phyloP scores from a whole-genome alignment of 2,888 invertebrate species.

The Anthophora plumipes region DNA sequence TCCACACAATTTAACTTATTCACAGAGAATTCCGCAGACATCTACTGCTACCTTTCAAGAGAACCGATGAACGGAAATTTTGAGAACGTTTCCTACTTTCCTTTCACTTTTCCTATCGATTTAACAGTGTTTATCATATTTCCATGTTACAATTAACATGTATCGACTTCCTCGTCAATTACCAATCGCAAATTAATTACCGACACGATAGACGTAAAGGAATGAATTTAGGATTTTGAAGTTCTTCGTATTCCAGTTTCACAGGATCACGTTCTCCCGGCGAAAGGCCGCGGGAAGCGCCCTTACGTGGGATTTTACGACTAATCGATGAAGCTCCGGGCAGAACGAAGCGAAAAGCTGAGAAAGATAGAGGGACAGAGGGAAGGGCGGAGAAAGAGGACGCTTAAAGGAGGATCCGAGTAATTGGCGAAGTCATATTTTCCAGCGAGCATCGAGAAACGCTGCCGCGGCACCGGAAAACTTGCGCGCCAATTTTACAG shows the following conservation, averaged over 20 bases:
- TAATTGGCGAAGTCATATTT: slow-evolving; percentile 56
- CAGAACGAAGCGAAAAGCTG: slow-evolving; percentile 5
- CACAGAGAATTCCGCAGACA: not conserved
- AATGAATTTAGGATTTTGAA: too few species aligned
- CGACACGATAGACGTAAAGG: too few species aligned
- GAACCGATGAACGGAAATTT: not conserved
- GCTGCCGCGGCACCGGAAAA: slow-evolving; percentile 13
- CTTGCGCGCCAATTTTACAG: slow-evolving; percentile 37
- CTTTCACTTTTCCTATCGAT: too few species aligned
- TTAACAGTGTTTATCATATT: too few species aligned
- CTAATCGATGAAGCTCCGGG: slow-evolving; percentile 45
- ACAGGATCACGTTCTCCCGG: not conserved
- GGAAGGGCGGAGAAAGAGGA: slow-evolving; percentile 1
- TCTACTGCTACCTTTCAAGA: not conserved
- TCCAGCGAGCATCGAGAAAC: slow-evolving; percentile 10
- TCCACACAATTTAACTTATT: slow-evolving; percentile 46
- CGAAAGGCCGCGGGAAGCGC: not conserved
- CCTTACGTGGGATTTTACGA: slow-evolving; percentile 29
- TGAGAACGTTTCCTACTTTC: not conserved
- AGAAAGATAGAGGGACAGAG: not conserved
- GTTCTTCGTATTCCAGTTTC: too few species aligned
- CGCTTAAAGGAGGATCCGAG: slow-evolving; percentile 29
- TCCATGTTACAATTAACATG: too few species aligned
- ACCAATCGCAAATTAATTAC: too few species aligned
- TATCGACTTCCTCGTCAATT: too few species aligned